Evolutionary conservation across 37 sponge, comb jelly and placozoan genomes (phyloP).

Genomic region (Axinella damicornis): DNA sequence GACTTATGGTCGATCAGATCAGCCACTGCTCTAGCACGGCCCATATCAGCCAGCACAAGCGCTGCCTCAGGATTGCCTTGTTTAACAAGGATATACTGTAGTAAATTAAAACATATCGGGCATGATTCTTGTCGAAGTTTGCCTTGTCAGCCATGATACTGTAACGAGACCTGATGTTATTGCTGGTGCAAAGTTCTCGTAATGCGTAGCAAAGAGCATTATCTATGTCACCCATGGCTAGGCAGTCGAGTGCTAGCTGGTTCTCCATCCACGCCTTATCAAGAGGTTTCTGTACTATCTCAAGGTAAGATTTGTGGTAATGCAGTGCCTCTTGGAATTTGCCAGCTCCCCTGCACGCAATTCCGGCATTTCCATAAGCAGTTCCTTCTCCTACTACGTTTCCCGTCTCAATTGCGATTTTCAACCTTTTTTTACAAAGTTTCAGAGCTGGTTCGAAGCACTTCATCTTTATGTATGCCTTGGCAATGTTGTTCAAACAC

Average conservation of each 20-base stretch:
- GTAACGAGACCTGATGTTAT: not conserved
- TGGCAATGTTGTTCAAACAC: conserved; percentile 41
- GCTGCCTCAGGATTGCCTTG: conserved; percentile 14
- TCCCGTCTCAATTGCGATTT: conserved; percentile 13
- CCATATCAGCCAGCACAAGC: conserved; percentile 2
- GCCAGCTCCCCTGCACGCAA: conserved; percentile 18
- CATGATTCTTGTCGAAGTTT: conserved; percentile 44
- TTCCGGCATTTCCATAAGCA: conserved; percentile 35
- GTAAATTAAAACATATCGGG: not conserved
- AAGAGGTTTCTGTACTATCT: not conserved
- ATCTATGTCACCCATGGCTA: not conserved
- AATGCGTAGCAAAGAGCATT: not conserved
- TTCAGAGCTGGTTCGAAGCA: not conserved
- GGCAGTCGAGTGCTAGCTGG: conserved; percentile 23
- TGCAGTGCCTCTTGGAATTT: conserved; percentile 4
- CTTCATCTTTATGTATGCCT: not conserved
- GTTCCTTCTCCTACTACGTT: conserved; percentile 23
- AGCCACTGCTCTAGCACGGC: conserved; percentile 24
- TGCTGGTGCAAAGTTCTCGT: not conserved
- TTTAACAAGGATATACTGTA: conserved; percentile 14
- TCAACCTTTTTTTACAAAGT: not conserved
- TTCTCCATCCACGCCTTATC: conserved; percentile 37
- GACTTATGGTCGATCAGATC: not conserved
- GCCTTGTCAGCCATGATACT: not conserved
- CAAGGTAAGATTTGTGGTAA: conserved; percentile 27